Evolutionary conservation across 2,888 invertebrate species (phyloP).

Genomic region (Globia sparganii): DNA sequence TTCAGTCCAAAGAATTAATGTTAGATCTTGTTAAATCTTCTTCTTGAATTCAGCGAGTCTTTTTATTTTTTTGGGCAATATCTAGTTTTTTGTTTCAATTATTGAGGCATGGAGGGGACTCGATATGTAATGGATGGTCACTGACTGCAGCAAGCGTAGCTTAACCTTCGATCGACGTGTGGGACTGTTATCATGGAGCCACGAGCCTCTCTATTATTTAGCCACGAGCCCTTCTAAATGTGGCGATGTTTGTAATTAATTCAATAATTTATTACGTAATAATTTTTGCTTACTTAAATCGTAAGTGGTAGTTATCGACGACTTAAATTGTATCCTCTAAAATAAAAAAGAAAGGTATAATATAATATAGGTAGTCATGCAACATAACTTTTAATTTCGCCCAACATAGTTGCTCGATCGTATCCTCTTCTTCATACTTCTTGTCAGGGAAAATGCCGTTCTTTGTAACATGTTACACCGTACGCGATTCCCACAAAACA

Average conservation of each 20-base stretch:
- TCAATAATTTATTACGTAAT: neutral
- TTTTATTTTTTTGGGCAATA: neutral
- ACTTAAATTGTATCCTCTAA: neutral
- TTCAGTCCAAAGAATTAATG: conserved; percentile 45
- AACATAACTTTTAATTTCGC: neutral
- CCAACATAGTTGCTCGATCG: neutral
- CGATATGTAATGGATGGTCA: neutral
- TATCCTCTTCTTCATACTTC: conserved; percentile 6
- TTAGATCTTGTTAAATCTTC: conserved; percentile 21
- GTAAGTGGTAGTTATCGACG: neutral
- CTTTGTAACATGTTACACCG: conserved; percentile 8
- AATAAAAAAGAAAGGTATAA: neutral
- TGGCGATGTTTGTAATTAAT: neutral
- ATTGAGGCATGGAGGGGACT: neutral
- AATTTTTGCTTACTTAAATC: neutral
- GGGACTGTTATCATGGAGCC: neutral
- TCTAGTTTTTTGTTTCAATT: neutral
- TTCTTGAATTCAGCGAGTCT: neutral
- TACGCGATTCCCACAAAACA: neutral
- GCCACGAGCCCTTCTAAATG: neutral
- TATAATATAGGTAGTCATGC: neutral
- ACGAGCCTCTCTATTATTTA: neutral
- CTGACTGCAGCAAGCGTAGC: neutral
- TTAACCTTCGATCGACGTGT: neutral
- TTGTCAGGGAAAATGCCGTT: conserved; percentile 14